Evolutionary conservation across 64 coral and sea anemone genomes (phyloP), one percentile per base, ranked within the genome.

Genomic region (Dendronephthya gigantea): DNA sequence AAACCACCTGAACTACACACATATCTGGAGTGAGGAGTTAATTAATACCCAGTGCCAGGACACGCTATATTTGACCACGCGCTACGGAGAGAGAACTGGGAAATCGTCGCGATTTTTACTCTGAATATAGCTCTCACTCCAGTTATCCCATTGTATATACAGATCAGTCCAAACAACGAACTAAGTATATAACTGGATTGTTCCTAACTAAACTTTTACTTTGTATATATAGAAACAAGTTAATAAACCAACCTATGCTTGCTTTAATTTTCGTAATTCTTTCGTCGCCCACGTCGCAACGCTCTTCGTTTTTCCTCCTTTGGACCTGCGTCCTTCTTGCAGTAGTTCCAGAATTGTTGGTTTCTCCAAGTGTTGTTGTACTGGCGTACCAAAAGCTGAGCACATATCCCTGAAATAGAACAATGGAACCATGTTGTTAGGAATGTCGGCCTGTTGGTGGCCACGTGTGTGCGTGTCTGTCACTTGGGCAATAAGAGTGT

Each of bases 281-380:
- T 92, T 93, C 4, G 95, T 93, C 2, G 95, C 95, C 95, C 95
- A 98, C 0, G 91, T 93, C 39, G 95, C 92, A 23, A 93, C 89
- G 82, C 91, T 92, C 85, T 98, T 98, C 16, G 92, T 98, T 49
- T 98, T 98, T 41, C 87, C 89, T 35, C 88, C 93, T 82, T 98
- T 98, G 14, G 95, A 98, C 89, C 95, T 75, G n/a, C 95, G 85
- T 17, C 95, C 95, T 83, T 98, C 95, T 86, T 98, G 95, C 8
- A 98, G 50, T n/a, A 98, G 87, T 12, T 98, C 95, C 34, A 91
- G 90, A 25, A 98, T 93, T 15, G 85, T 89, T 55, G 83, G 92
- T 55, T 98, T 98, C 75, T 98, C 95, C 33, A 98, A 79, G 40
- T 72, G 70, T 1, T 89, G 90, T 16, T 98, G 91, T 30, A 98